phyloP scores from a whole-genome alignment of 2,113 vertebrate species.

The Canis aureus region DNA sequence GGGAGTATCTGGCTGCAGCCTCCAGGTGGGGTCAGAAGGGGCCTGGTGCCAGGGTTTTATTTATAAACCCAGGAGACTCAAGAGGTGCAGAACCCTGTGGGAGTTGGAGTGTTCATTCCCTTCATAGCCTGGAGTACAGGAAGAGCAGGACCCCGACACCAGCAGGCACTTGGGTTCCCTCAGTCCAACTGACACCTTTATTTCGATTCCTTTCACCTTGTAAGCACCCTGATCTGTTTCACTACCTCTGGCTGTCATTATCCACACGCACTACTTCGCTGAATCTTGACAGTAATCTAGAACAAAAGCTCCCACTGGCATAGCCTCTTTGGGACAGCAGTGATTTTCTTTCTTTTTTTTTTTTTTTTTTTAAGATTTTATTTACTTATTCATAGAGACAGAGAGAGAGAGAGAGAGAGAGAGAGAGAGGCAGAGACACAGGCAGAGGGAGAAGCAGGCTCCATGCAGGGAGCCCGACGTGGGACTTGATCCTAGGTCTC shows the following conservation, averaged over 20 bases:
- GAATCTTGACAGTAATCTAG: background rate
- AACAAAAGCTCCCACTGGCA: background rate
- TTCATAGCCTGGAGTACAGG: background rate
- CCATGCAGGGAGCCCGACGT: too few relatives aligned
- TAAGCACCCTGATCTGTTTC: background rate
- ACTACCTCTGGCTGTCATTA: background rate
- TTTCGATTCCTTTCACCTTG: background rate
- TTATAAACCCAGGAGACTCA: slow-evolving; percentile 12
- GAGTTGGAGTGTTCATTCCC: background rate
- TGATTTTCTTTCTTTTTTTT: background rate
- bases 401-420: too few relatives aligned
- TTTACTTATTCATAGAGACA: too few relatives aligned
- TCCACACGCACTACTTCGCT: background rate
- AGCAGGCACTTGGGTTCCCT: background rate
- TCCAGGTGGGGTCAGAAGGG: background rate
- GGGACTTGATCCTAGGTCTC: too few relatives aligned
- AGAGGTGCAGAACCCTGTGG: background rate
- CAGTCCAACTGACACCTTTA: background rate
- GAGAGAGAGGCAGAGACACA: too few relatives aligned
- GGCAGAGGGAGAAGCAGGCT: too few relatives aligned
- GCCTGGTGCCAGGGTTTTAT: background rate
- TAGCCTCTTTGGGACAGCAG: background rate
- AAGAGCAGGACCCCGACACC: background rate
- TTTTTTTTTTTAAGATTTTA: too few relatives aligned
- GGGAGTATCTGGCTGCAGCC: background rate